Conservation (phyloP, 2,113 vertebrate species). For the Trogon melanurus region DNA sequence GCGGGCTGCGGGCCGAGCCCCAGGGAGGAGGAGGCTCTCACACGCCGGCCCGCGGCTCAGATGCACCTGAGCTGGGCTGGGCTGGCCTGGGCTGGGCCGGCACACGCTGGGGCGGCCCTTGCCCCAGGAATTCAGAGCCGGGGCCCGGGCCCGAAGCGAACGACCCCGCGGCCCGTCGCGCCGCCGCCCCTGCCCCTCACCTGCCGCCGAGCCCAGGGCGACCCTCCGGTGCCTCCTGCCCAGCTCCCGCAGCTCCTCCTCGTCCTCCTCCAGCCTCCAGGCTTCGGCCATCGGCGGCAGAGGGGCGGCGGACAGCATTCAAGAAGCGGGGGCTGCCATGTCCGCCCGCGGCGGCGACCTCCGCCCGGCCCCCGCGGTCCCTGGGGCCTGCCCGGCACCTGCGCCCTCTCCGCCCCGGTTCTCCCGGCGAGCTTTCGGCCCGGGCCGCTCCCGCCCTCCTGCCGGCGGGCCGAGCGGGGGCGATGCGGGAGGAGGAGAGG, state of each 20-base stretch:
- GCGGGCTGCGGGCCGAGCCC: neutral
- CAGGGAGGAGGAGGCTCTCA: no score
- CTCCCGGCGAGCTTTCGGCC: neutral
- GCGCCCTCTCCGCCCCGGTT: neutral
- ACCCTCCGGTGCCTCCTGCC: conserved; percentile 76
- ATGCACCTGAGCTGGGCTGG: neutral
- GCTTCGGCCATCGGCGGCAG: conserved; percentile 85
- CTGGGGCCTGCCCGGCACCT: neutral
- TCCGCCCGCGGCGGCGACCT: neutral
- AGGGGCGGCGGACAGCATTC: neutral
- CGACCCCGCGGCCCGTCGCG: neutral
- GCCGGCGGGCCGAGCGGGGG: neutral
- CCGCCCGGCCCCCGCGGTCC: neutral
- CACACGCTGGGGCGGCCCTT: neutral
- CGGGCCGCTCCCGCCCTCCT: neutral
- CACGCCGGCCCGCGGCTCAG: neutral
- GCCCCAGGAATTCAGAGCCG: neutral
- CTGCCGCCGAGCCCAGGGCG: conserved; percentile 75
- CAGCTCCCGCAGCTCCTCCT: conserved; percentile 79
- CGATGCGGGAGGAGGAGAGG: neutral
- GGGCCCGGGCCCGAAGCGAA: neutral
- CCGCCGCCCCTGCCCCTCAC: conserved; percentile 63
- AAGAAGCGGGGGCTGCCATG: conserved; percentile 34
- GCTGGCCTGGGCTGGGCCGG: neutral
- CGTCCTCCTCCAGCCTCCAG: conserved; percentile 83